Conservation (phyloP, 1,140 invertebrate genomes). For the Zaprionus inermis region DNA sequence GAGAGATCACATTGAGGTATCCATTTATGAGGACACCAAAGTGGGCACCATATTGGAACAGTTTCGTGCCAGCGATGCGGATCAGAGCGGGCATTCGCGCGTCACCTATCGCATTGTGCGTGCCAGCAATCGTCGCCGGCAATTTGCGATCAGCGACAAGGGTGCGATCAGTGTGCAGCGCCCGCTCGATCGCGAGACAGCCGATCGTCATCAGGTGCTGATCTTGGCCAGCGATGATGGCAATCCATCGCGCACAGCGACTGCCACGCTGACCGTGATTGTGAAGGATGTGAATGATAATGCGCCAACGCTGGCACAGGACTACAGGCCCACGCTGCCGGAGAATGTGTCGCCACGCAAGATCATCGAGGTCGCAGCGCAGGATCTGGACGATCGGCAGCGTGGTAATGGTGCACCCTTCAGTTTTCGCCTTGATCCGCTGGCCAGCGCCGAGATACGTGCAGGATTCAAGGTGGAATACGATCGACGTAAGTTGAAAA, state of each 20-base stretch:
- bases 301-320: constrained; percentile 85
- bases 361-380: constrained; percentile 87
- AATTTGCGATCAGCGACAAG: constrained; percentile 86
- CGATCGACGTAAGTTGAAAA: constrained; percentile 85
- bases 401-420: constrained; percentile 88
- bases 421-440: constrained; percentile 86
- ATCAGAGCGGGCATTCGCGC: constrained; percentile 86
- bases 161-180: constrained; percentile 87
- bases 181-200: constrained; percentile 86
- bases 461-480: constrained; percentile 87
- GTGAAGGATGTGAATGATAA: constrained; percentile 90
- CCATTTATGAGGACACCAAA: constrained; percentile 87
- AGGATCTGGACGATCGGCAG: constrained; percentile 87
- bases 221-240: constrained; percentile 88
- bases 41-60: constrained; percentile 87
- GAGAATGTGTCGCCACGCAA: constrained; percentile 87
- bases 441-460: constrained; percentile 86
- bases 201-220: constrained; percentile 86
- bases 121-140: constrained; percentile 86
- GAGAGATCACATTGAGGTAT: constrained; percentile 86
- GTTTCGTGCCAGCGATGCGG: constrained; percentile 87
- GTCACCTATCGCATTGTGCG: constrained; percentile 87
- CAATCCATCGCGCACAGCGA: constrained; percentile 87
- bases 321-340: constrained; percentile 87
- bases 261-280: constrained; percentile 88